Percentiles rank a stretch among this genome's conserved stretches.
Conservation (phyloP, 2,113 vertebrate species). For the Centropristis striata region DNA sequence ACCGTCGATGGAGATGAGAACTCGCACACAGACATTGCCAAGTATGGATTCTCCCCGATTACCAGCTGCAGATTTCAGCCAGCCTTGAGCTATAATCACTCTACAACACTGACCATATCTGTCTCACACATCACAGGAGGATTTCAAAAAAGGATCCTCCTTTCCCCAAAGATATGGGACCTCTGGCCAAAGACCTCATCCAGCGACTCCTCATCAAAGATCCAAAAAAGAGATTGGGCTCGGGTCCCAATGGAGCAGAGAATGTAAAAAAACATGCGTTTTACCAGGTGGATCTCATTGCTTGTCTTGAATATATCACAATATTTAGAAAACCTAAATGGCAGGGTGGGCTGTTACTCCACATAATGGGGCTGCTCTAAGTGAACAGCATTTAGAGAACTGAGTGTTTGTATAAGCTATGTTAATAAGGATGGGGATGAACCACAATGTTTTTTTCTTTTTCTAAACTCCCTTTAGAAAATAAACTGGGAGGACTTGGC, state of each 20-base stretch:
- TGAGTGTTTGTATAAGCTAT: conserved; percentile 9
- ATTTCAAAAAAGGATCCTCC: conserved; percentile 98
- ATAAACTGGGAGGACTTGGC: conserved; percentile 97
- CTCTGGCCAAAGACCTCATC: conserved; percentile 93
- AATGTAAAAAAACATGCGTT: conserved; percentile 96
- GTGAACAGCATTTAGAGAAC: not conserved
- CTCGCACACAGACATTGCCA: conserved; percentile 97
- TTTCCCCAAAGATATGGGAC: conserved; percentile 94
- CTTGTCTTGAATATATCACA: not conserved
- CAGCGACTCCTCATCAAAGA: conserved; percentile 94
- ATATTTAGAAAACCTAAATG: conserved; percentile 33
- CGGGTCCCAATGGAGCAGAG: conserved; percentile 90
- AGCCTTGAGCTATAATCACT: not conserved
- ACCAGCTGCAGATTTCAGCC: not conserved
- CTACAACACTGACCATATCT: conserved; percentile 22
- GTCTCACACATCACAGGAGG: conserved; percentile 85
- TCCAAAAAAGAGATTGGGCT: conserved; percentile 95
- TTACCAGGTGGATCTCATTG: conserved; percentile 89
- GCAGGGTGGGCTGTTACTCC: conserved; percentile 10
- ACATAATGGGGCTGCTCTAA: conserved; percentile 7
- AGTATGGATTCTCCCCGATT: conserved; percentile 83
- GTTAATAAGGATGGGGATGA: not conserved
- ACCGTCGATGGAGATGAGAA: conserved; percentile 98
- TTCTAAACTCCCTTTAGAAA: conserved; percentile 85
- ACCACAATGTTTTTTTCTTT: not conserved